Evolutionary conservation across 2,888 invertebrate genomes (phyloP), one percentile per base, ranked within the genome.

Genomic region (Caradrina clavipalpis): DNA sequence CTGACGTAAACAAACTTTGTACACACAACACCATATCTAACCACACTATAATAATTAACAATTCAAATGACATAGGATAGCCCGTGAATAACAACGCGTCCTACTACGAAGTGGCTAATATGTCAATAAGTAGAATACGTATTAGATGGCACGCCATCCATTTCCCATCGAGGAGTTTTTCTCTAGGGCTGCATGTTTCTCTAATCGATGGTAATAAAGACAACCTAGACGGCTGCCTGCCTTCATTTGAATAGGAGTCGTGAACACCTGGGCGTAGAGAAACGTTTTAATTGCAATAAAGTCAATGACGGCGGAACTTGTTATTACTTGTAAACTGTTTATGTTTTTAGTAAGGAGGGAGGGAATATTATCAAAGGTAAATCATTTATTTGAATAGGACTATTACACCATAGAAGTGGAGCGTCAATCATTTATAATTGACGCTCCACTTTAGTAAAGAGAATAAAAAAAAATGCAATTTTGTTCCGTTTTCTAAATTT

Each of bases 161-260:
- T 77, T 71, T 42, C 1, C 26, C 22, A 53, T 70, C 10, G 61
- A 54, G 35, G 8, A 53, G 58, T 80, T 76, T 80, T 80, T 80
- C 58, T 69, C 11, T 7, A 19, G 15, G 11, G 45, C 15, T 26
- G 35, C 35, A 56, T 62, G 73, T 78, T 65, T 45, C 39, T 59
- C 62, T 81, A 77, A 81, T 78, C 57, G 82, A 31, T 51, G 57
- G 21, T 81, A 81, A 70, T 77, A 11, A 49, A 39, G 21, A 57
- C 42, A 4, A 58, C 45, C 49, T 35, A 39, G 49, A 31, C 49
- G 35, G 49, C 59, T 56, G 58, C 62, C 59, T 13, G 8, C 26
- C 45, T 26, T 50, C 60, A 69, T 63, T 57, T 64, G 70, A 61
- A 69, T 80, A 63, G 11, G 11, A 26, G 60, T 49, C 63, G 35